phyloP scores from a whole-genome alignment of 2,888 invertebrate species.

The Acrobasis consociella region DNA sequence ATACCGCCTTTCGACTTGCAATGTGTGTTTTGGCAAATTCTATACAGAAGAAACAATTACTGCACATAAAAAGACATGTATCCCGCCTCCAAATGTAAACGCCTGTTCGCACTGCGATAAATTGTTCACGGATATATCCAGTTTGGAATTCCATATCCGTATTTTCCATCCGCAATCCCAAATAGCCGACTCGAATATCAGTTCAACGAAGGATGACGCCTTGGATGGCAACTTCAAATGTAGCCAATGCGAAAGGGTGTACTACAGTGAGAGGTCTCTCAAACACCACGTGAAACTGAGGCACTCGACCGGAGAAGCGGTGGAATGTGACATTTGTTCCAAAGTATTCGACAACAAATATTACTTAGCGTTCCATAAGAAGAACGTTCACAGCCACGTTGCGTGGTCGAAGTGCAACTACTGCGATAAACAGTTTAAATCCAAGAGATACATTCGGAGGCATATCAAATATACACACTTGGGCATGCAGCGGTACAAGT shows the following conservation, averaged over 20 bases:
- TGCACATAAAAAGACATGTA: constrained; percentile 56
- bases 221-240: constrained; percentile 51
- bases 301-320: constrained; percentile 57
- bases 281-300: constrained; percentile 69
- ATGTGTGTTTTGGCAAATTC: constrained; percentile 68
- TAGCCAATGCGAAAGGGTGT: constrained; percentile 53
- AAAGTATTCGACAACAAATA: constrained; percentile 68
- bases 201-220: constrained; percentile 50
- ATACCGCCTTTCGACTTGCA: constrained; percentile 57
- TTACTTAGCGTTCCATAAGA: constrained; percentile 64
- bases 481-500: constrained; percentile 66
- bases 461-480: constrained; percentile 70
- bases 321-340: constrained; percentile 57
- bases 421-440: constrained; percentile 67
- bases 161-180: constrained; percentile 69
- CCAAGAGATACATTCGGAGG: constrained; percentile 62
- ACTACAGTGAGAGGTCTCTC: constrained; percentile 63
- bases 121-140: constrained; percentile 63
- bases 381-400: constrained; percentile 60
- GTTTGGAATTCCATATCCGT: constrained; percentile 61
- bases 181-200: constrained; percentile 56
- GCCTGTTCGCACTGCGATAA: constrained; percentile 64
- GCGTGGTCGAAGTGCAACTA: constrained; percentile 65
- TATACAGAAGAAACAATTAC: constrained; percentile 54
- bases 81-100: constrained; percentile 57